A percentile compares a stretch with the other conserved stretches of the same genome.
Conservation (phyloP, 2,113 vertebrate species). For the Aegithalos caudatus region DNA sequence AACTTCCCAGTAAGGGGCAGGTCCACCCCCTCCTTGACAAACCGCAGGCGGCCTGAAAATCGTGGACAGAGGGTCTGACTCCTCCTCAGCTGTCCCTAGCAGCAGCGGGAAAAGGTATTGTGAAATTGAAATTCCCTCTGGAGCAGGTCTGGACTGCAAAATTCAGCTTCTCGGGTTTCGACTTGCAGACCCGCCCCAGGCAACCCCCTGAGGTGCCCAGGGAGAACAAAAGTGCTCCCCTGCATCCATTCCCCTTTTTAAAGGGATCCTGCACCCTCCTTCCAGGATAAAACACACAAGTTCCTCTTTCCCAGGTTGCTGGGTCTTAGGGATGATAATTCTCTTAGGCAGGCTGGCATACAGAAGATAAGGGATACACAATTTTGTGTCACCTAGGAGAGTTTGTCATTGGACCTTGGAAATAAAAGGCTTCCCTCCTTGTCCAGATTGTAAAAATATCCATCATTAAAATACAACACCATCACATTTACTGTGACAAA, state of each 20-base stretch:
- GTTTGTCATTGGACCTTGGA: neutral
- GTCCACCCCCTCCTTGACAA: rapidly evolving
- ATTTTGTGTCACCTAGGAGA: neutral
- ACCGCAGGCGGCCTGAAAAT: rapidly evolving
- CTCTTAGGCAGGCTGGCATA: neutral
- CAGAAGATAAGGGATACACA: neutral
- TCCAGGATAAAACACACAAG: neutral
- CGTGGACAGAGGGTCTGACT: neutral
- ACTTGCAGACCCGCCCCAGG: neutral
- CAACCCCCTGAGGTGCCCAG: neutral
- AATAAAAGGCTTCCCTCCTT: neutral
- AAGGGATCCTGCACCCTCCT: neutral
- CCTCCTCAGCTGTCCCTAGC: neutral
- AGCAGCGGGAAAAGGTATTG: neutral
- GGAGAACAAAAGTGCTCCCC: neutral
- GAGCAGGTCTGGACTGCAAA: neutral
- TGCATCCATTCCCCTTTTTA: rapidly evolving
- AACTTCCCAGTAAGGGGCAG: neutral
- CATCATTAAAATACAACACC: neutral
- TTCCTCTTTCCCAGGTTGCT: neutral
- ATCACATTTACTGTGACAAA: neutral
- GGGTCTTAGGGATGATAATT: neutral
- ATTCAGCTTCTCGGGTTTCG: rapidly evolving
- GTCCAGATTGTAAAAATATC: neutral
- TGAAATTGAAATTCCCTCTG: rapidly evolving